Evolutionary conservation across 1,140 invertebrate species (phyloP).

Genomic region (Aphis craccivora): DNA sequence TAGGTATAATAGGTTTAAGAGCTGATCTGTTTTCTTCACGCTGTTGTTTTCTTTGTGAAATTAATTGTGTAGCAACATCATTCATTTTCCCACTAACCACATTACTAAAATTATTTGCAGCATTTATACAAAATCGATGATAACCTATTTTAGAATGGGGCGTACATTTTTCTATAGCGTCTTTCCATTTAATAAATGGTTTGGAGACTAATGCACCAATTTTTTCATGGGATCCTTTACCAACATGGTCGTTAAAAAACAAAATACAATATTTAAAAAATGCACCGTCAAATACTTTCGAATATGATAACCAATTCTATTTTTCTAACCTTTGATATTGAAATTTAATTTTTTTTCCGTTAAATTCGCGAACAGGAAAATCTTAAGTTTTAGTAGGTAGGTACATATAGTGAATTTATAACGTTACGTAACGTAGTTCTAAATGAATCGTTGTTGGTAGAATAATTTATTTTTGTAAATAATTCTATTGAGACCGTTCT

Average conservation of each 20-base stretch:
- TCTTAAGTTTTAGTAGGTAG: neutral
- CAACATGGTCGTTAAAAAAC: constrained; percentile 37
- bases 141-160: neutral
- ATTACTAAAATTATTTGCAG: neutral
- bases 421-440: too few relatives aligned
- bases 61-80: neutral
- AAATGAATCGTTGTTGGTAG: too few relatives aligned
- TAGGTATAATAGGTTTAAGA: neutral
- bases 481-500: too few relatives aligned
- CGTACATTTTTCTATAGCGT: constrained; percentile 4
- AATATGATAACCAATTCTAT: too few relatives aligned
- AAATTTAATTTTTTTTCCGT: too few relatives aligned
- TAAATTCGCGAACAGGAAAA: too few relatives aligned
- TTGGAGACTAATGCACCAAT: neutral
- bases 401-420: neutral
- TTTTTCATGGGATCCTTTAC: neutral
- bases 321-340: too few relatives aligned
- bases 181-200: neutral
- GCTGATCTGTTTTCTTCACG: neutral
- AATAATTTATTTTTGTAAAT: too few relatives aligned
- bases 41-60: constrained; percentile 3
- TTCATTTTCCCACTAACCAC: neutral
- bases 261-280: too few relatives aligned
- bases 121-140: neutral
- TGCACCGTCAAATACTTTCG: too few relatives aligned